Conservation (phyloP, 2,888 invertebrate species). For the Tipula vernalis region DNA sequence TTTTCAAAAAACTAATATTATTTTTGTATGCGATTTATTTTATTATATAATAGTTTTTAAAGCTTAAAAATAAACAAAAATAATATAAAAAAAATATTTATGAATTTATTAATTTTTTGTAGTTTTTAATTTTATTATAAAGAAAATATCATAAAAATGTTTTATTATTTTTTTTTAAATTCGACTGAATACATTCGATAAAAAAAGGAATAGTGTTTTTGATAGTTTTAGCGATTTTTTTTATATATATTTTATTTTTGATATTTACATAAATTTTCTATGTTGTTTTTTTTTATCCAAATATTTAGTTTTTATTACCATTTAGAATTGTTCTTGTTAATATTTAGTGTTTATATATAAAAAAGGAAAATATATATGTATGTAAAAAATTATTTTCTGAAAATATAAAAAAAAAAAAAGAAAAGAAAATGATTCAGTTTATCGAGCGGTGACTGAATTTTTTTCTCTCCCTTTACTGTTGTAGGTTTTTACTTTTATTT, state of each 20-base stretch:
- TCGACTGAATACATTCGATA: slow-evolving; percentile 4
- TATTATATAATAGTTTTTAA: neutral
- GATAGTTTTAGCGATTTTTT: neutral
- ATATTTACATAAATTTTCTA: neutral
- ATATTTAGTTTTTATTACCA: slow-evolving; percentile 11
- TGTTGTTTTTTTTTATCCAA: neutral
- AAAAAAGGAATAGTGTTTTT: slow-evolving; percentile 5
- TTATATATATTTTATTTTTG: neutral
- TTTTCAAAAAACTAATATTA: neutral
- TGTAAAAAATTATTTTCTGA: neutral
- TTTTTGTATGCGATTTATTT: neutral
- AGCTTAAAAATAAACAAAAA: neutral
- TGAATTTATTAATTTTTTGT: neutral
- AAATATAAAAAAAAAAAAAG: neutral
- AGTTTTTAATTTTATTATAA: slow-evolving; percentile 5
- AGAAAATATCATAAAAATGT: slow-evolving; percentile 1
- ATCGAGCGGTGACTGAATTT: neutral
- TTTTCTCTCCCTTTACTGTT: neutral
- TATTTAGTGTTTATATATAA: neutral
- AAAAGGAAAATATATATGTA: neutral
- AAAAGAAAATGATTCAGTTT: neutral
- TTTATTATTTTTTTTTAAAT: slow-evolving; percentile 10
- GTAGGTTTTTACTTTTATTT: neutral
- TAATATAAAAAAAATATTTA: neutral
- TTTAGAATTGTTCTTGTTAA: neutral